phyloP scores from a whole-genome alignment of 1,140 invertebrate species.

The Muscidifurax raptorellus region DNA sequence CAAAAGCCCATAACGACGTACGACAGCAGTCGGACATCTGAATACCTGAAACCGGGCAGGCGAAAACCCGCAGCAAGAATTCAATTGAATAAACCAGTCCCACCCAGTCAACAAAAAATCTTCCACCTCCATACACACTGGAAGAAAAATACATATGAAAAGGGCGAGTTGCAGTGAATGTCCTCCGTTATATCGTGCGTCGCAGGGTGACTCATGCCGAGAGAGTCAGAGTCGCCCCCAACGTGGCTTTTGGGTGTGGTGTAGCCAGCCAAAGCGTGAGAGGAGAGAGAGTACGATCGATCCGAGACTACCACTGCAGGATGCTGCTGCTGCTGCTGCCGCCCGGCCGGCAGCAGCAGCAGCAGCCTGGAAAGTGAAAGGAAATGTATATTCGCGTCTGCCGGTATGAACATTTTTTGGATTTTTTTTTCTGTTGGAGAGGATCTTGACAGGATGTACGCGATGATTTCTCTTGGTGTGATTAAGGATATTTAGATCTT shows the following conservation, averaged over 20 bases:
- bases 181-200: neutral
- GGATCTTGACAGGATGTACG: too few relatives aligned
- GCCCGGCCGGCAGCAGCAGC: neutral
- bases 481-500: too few relatives aligned
- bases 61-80: too few relatives aligned
- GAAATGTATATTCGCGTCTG: neutral
- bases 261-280: neutral
- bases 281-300: conserved; percentile 20
- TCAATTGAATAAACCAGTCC: too few relatives aligned
- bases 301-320: neutral
- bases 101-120: too few relatives aligned
- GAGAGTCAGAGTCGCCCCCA: conserved; percentile 17
- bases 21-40: too few relatives aligned
- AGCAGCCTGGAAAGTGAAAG: conserved; percentile 5
- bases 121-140: neutral
- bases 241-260: conserved; percentile 27
- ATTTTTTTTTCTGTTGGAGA: neutral
- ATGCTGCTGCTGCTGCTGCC: neutral
- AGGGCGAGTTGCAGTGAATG: neutral
- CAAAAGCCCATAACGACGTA: too few relatives aligned
- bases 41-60: too few relatives aligned
- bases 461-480: too few relatives aligned
- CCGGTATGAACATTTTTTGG: neutral
- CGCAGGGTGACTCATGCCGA: conserved; percentile 26
- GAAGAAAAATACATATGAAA: neutral